These are phyloP conservation scores for Saiga tatarica DNA, from an alignment of 2,113 vertebrate genomes.

Conservation along the genomic window DNA sequence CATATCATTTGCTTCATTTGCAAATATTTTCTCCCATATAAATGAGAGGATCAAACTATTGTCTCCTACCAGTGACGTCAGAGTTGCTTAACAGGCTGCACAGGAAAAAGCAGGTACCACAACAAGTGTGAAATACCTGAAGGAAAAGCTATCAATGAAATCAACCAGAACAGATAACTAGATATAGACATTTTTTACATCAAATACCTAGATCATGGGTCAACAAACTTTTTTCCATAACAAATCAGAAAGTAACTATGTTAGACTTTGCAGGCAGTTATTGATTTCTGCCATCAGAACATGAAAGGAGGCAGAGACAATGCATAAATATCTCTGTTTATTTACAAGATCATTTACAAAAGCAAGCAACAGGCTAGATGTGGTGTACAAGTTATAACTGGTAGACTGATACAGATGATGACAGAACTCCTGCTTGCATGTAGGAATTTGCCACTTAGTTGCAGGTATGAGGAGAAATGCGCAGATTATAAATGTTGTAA, in stretches of 20 bases:
- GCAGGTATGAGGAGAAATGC: background rate
- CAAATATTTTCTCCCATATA: background rate
- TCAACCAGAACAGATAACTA: background rate
- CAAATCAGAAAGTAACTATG: background rate
- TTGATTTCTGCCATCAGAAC: background rate
- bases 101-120: background rate
- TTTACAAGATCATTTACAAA: background rate
- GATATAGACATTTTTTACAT: background rate
- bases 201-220: background rate
- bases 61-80: background rate
- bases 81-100: no score
- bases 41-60: background rate
- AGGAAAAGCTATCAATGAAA: background rate
- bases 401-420: background rate
- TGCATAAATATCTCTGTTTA: background rate
- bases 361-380: background rate
- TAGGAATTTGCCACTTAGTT: background rate
- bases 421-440: background rate
- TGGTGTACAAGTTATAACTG: background rate
- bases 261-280: background rate
- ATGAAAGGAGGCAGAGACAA: background rate
- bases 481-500: background rate
- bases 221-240: background rate
- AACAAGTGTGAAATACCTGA: background rate
- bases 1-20: background rate